A percentile compares a stretch with the other conserved stretches of the same genome.
Evolutionary conservation across 2,888 invertebrate genomes (phyloP).

Genomic region (Nemurella pictetii): DNA sequence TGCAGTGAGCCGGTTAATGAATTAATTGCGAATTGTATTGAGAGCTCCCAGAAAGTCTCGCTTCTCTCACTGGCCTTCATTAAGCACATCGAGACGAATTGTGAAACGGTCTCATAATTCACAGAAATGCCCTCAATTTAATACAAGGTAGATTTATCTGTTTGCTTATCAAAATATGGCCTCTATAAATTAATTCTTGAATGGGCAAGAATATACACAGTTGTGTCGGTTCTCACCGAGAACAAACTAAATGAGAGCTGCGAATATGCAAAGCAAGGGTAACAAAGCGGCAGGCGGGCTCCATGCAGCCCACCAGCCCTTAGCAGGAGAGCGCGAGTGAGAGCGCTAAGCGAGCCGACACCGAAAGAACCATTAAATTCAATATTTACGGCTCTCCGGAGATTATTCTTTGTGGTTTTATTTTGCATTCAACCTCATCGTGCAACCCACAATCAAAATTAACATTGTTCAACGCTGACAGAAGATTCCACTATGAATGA

Average conservation of each 20-base stretch:
- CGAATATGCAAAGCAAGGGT: conserved; percentile 27
- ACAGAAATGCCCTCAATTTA: background rate
- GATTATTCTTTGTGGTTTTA: conserved; percentile 24
- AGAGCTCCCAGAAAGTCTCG: background rate
- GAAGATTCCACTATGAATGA: conserved; percentile 6
- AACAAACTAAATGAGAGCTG: background rate
- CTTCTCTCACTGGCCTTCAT: background rate
- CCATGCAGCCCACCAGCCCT: background rate
- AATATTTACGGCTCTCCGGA: conserved; percentile 26
- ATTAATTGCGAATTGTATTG: background rate
- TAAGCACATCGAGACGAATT: background rate
- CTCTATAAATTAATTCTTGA: conserved; percentile 31
- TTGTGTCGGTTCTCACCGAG: conserved; percentile 21
- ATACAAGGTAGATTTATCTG: conserved; percentile 11
- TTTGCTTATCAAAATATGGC: conserved; percentile 13
- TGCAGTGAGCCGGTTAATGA: background rate
- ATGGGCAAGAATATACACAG: conserved; percentile 23
- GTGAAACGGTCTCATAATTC: background rate
- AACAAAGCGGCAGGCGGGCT: background rate
- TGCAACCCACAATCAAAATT: conserved; percentile 23
- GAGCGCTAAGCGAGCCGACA: background rate
- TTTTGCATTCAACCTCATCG: conserved; percentile 22
- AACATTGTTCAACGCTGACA: conserved; percentile 19
- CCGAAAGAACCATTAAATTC: conserved; percentile 24
- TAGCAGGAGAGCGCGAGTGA: background rate